phyloP scores from a whole-genome alignment of 2,113 vertebrate species.

The Athene noctua region DNA sequence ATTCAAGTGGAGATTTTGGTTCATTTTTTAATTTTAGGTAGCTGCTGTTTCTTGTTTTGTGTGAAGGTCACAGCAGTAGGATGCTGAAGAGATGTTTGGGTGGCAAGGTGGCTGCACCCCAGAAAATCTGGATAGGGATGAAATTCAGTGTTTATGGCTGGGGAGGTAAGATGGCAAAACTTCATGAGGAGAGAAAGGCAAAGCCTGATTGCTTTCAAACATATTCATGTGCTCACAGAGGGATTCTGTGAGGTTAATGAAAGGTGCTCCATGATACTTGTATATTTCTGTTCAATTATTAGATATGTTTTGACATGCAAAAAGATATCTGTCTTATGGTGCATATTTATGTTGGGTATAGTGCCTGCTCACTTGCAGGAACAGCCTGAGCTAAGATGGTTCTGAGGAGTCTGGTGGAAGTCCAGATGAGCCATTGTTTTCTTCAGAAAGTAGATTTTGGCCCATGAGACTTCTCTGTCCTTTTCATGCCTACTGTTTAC shows the following conservation, averaged over 20 bases:
- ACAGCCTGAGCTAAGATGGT: neutral
- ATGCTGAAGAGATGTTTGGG: neutral
- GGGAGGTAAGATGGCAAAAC: neutral
- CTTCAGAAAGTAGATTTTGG: neutral
- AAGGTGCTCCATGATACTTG: neutral
- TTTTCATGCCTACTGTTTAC: neutral
- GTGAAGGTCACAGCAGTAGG: neutral
- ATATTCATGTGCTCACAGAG: neutral
- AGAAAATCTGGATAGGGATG: neutral
- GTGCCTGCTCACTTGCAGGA: neutral
- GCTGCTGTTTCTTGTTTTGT: neutral
- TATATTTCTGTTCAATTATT: neutral
- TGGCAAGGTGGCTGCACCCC: neutral
- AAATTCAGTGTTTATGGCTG: neutral
- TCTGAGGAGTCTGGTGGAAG: neutral
- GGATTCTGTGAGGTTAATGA: neutral
- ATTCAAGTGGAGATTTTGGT: neutral
- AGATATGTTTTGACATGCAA: neutral
- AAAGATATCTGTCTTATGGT: neutral
- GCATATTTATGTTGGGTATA: neutral
- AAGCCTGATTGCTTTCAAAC: neutral
- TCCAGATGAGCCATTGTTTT: neutral
- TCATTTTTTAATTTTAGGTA: neutral
- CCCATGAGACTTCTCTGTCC: neutral
- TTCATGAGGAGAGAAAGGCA: neutral